Evolutionary conservation across 2,797 vertebrate species (phyloP).

Genomic region (Choloepus didactylus): DNA sequence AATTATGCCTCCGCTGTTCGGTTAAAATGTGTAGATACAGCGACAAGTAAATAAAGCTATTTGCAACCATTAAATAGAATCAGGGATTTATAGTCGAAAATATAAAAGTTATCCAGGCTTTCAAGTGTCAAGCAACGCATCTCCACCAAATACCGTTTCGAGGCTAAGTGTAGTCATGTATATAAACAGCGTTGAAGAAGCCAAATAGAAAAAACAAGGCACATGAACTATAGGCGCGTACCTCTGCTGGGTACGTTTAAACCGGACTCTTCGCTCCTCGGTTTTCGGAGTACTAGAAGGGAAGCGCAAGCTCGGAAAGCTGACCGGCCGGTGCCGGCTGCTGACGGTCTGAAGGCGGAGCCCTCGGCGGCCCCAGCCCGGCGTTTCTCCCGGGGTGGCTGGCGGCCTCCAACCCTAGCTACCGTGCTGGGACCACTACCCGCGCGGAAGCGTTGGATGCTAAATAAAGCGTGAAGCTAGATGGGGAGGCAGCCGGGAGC

Average conservation of each 20-base stretch:
- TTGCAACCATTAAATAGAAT: conserved; percentile 78
- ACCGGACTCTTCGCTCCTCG: background rate
- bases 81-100: conserved; percentile 73
- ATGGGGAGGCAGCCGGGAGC: background rate
- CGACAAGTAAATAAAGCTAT: conserved; percentile 78
- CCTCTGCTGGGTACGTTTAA: conserved; percentile 42
- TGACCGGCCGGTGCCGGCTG: background rate
- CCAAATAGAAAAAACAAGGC: background rate
- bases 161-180: conserved; percentile 19
- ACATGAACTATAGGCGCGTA: background rate
- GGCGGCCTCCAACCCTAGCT: background rate
- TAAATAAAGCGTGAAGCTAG: conserved; percentile 48
- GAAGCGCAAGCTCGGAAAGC: background rate
- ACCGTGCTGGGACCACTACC: background rate
- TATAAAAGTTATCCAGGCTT: conserved; percentile 76
- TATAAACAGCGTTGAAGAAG: background rate
- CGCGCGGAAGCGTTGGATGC: background rate
- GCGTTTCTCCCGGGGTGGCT: background rate
- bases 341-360: background rate
- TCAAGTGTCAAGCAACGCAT: conserved; percentile 60
- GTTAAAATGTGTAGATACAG: conserved; percentile 76
- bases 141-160: conserved; percentile 64
- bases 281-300: background rate
- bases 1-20: conserved; percentile 63
- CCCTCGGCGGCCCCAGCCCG: background rate